Evolutionary conservation across 2,797 vertebrate species (phyloP).

Genomic region (Enteromius thamalakanensis): DNA sequence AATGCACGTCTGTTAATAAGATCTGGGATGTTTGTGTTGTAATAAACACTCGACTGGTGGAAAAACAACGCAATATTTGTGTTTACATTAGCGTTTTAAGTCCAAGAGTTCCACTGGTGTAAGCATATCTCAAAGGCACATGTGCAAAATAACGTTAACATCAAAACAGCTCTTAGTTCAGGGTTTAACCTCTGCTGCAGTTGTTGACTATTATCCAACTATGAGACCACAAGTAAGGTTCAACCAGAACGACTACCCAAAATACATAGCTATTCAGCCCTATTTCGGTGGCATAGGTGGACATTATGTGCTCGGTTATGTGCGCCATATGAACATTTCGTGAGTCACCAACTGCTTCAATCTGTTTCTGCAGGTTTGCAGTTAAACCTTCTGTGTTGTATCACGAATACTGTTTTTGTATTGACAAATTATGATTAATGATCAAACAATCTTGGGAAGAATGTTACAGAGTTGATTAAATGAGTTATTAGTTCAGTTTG

Average conservation of each 20-base stretch:
- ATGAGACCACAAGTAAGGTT: background rate
- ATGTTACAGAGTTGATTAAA: background rate
- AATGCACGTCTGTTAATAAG: background rate
- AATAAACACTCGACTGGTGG: background rate
- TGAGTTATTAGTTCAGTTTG: background rate
- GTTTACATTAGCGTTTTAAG: background rate
- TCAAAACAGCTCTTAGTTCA: background rate
- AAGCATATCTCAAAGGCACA: background rate
- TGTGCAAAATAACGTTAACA: background rate
- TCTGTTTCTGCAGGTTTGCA: slow-evolving; percentile 11
- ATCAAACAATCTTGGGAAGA: background rate
- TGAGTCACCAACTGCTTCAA: slow-evolving; percentile 4
- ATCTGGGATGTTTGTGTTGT: background rate
- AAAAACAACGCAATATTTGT: background rate
- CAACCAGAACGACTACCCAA: background rate
- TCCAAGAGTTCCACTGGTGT: background rate
- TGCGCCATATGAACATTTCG: background rate
- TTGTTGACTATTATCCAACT: background rate
- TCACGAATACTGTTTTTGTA: background rate
- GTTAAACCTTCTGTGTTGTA: background rate
- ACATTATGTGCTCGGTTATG: background rate
- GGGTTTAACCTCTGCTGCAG: background rate
- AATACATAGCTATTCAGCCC: background rate
- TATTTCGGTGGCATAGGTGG: background rate
- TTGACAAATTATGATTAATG: slow-evolving; percentile 6